Conservation (phyloP, 1,140 invertebrate genomes). For the Leptopilina boulardi region DNA sequence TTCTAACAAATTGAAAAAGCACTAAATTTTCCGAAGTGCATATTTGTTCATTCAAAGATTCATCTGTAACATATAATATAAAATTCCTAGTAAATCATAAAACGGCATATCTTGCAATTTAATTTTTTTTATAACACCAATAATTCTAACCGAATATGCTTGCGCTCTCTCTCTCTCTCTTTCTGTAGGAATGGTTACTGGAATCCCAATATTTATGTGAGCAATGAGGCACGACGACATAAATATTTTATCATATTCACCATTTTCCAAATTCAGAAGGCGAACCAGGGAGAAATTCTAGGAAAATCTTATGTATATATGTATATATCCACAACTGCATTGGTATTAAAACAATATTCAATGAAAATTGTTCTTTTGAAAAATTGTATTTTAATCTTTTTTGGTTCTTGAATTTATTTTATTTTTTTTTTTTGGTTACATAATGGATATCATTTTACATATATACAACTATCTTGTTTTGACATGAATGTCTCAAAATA, state of each 20-base stretch:
- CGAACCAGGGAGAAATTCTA: slow-evolving; percentile 37
- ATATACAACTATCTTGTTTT: not conserved
- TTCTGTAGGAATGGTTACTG: slow-evolving; percentile 5
- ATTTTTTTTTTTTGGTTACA: not conserved
- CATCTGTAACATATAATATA: not conserved
- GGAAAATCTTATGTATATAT: slow-evolving; percentile 1
- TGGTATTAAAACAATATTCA: not conserved
- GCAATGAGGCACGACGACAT: slow-evolving; percentile 50
- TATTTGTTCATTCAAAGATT: not conserved
- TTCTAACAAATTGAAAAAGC: too few relatives aligned
- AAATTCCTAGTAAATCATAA: not conserved
- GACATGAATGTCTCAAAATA: slow-evolving; percentile 9
- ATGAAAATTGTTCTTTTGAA: slow-evolving; percentile 1
- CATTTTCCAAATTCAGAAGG: slow-evolving; percentile 56
- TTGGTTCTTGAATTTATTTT: too few relatives aligned
- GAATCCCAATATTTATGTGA: slow-evolving; percentile 48
- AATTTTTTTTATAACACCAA: not conserved
- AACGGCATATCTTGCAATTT: slow-evolving; percentile 10
- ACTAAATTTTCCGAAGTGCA: not conserved
- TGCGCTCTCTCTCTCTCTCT: too few relatives aligned
- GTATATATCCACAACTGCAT: not conserved
- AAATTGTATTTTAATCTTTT: not conserved
- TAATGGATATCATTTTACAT: not conserved
- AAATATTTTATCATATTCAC: slow-evolving; percentile 58
- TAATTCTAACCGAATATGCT: slow-evolving; percentile 15